Evolutionary conservation across 2,113 vertebrate genomes (phyloP).

Genomic region (Sylvia atricapilla): DNA sequence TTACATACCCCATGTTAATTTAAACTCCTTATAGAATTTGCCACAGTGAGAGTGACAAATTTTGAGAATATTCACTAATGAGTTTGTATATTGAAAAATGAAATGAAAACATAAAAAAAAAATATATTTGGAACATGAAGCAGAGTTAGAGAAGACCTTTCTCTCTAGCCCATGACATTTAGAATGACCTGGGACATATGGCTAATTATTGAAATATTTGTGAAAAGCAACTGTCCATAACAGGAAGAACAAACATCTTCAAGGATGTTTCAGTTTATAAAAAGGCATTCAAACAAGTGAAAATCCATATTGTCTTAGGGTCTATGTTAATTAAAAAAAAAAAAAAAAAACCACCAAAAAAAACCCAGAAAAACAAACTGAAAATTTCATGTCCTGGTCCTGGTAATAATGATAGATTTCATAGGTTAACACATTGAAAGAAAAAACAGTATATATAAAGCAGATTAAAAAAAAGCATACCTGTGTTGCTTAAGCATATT

Average conservation of each 20-base stretch:
- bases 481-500: not conserved
- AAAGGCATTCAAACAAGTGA: not conserved
- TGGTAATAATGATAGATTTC: not conserved
- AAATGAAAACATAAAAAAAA: not conserved
- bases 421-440: not conserved
- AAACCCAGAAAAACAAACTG: too few relatives aligned
- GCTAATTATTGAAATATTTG: not conserved
- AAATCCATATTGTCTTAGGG: not conserved
- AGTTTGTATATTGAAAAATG: not conserved
- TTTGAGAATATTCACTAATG: not conserved
- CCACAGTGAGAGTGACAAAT: not conserved
- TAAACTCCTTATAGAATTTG: not conserved
- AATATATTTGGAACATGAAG: not conserved
- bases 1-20: not conserved
- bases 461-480: not conserved
- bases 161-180: not conserved
- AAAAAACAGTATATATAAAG: not conserved
- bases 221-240: not conserved
- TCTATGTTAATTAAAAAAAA: not conserved
- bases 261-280: not conserved
- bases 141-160: not conserved
- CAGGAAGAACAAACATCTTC: not conserved
- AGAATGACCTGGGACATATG: not conserved
- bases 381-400: not conserved
- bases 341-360: not conserved